These are phyloP conservation scores for Spodoptera litura DNA, from an alignment of 1,140 invertebrate genomes.

Conservation along the genomic window DNA sequence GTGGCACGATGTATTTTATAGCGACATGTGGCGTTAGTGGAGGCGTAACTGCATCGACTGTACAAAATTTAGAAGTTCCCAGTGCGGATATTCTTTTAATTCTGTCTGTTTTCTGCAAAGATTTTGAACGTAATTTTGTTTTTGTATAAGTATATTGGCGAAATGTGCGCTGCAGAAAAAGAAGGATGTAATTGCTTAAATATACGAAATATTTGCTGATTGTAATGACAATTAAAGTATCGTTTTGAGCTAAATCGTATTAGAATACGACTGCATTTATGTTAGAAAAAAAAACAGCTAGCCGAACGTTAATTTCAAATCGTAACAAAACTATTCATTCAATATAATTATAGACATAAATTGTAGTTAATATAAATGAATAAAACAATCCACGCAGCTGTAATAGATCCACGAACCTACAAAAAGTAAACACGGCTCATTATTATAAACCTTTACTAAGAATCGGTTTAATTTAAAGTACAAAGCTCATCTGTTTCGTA, in stretches of 20 bases:
- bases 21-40: slow-evolving; percentile 60
- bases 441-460: background rate
- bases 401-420: background rate
- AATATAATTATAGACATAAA: no score
- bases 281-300: no score
- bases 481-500: slow-evolving; percentile 21
- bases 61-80: slow-evolving; percentile 30
- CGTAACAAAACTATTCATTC: background rate
- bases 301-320: no score
- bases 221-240: background rate
- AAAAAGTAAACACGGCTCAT: background rate
- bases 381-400: background rate
- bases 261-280: background rate
- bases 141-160: background rate
- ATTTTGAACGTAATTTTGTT: slow-evolving; percentile 31
- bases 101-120: slow-evolving; percentile 1
- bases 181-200: no score
- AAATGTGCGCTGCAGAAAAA: background rate
- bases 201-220: no score
- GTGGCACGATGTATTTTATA: slow-evolving; percentile 63
- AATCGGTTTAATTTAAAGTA: background rate
- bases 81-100: slow-evolving; percentile 29
- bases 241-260: background rate
- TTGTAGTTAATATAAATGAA: no score
- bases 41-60: slow-evolving; percentile 38